phyloP scores from a whole-genome alignment of 2,113 vertebrate species.

The Brienomyrus brachyistius region DNA sequence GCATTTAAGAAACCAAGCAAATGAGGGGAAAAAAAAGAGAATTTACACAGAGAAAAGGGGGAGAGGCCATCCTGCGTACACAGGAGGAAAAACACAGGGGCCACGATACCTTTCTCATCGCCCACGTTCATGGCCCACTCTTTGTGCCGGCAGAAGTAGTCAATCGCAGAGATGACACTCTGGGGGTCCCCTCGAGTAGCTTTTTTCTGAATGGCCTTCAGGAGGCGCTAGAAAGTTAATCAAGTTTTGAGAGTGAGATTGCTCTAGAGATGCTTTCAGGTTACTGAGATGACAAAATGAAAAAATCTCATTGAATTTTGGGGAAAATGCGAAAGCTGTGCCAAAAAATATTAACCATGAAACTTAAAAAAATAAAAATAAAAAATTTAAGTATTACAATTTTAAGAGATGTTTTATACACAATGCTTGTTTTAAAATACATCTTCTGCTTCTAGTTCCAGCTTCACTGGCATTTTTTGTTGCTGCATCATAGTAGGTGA shows the following conservation, averaged over 20 bases:
- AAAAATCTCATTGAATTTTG: background rate
- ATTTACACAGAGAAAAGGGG: background rate
- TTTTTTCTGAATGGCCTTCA: conserved; percentile 65
- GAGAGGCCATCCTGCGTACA: background rate
- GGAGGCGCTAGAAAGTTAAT: conserved; percentile 52
- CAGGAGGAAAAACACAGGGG: background rate
- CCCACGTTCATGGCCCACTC: conserved; percentile 87
- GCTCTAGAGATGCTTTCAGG: background rate
- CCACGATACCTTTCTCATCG: conserved; percentile 69
- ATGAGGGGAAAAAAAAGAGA: background rate
- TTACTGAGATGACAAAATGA: background rate
- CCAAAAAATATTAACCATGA: background rate
- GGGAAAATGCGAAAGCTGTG: background rate
- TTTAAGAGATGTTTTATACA: background rate
- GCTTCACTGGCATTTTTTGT: background rate
- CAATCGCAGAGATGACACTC: conserved; percentile 68
- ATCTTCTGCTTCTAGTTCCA: background rate
- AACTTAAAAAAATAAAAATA: background rate
- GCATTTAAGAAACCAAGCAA: background rate
- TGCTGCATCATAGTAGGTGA: background rate
- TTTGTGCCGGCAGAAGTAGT: conserved; percentile 67
- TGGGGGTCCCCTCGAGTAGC: conserved; percentile 67
- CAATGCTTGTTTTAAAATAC: background rate
- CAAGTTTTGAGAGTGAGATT: background rate
- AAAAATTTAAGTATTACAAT: background rate